A percentile compares a stretch with the other conserved stretches of the same genome.
These are phyloP conservation scores for Galbula dea DNA, from an alignment of 2,113 vertebrate genomes.

Conservation along the genomic window DNA sequence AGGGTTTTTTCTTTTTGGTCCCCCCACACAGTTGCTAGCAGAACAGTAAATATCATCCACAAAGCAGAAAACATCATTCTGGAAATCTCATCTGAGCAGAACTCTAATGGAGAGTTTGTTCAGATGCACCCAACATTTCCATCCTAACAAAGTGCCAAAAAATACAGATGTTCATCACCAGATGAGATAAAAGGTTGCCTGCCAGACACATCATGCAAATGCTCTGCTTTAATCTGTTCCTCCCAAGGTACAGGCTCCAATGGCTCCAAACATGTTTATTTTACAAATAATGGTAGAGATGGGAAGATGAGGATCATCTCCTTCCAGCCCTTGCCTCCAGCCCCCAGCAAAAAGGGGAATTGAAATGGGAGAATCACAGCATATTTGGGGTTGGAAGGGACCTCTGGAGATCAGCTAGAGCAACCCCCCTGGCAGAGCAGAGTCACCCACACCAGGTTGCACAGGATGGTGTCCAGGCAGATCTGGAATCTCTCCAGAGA, in stretches of 20 bases:
- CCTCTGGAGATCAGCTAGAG: no score
- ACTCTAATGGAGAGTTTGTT: constrained; percentile 40
- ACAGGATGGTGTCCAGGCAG: no score
- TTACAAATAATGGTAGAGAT: not conserved
- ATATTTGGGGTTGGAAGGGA: no score
- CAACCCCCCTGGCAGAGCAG: no score
- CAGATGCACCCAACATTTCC: not conserved
- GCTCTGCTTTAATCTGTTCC: constrained; percentile 2
- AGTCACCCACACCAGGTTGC: no score
- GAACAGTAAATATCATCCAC: not conserved
- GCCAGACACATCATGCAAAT: constrained; percentile 24
- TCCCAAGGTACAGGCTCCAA: constrained; percentile 20
- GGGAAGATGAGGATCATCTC: not conserved
- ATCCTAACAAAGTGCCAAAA: not conserved
- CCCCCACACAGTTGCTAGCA: not conserved
- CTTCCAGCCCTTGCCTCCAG: not conserved
- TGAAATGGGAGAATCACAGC: not conserved
- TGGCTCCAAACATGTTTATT: constrained; percentile 15
- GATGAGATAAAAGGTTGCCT: not conserved
- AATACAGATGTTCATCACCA: constrained; percentile 28
- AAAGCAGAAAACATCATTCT: constrained; percentile 23
- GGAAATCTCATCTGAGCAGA: constrained; percentile 34
- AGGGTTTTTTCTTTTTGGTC: not conserved
- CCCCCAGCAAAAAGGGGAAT: not conserved
- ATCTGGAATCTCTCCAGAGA: no score